phyloP scores from a whole-genome alignment of 2,888 invertebrate species.

The Entomobrya proxima region DNA sequence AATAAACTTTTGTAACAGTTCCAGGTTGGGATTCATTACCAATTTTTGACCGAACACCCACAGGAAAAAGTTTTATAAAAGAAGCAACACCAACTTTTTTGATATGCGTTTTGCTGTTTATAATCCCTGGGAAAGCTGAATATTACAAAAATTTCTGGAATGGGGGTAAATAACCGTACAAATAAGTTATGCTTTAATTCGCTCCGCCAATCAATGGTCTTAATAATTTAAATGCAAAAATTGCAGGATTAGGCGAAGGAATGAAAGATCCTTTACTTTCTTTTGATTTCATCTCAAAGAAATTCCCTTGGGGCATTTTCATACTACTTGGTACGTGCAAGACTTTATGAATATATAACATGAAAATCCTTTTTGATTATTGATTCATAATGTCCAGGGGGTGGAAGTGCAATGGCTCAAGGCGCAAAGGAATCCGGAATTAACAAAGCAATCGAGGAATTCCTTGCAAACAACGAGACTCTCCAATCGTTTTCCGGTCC shows the following conservation, averaged over 20 bases:
- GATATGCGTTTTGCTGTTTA: constrained; percentile 69
- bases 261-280: constrained; percentile 72
- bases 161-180: constrained; percentile 65
- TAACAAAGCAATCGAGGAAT: constrained; percentile 85
- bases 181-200: neutral
- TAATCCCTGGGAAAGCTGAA: constrained; percentile 68
- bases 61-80: constrained; percentile 73
- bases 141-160: constrained; percentile 69
- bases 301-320: constrained; percentile 75
- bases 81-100: constrained; percentile 73
- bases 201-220: neutral
- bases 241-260: constrained; percentile 68
- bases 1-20: constrained; percentile 79
- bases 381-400: constrained; percentile 79
- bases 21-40: constrained; percentile 84
- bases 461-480: constrained; percentile 83
- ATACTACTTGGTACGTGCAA: constrained; percentile 67
- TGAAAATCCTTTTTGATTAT: too few species aligned
- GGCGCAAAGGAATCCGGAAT: constrained; percentile 89
- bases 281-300: constrained; percentile 71
- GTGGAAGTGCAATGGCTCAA: constrained; percentile 93
- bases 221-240: neutral
- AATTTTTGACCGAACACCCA: constrained; percentile 68
- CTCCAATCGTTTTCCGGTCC: constrained; percentile 79
- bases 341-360: too few species aligned